Conservation (phyloP, 2,113 vertebrate genomes). For the Ciconia maguari region DNA sequence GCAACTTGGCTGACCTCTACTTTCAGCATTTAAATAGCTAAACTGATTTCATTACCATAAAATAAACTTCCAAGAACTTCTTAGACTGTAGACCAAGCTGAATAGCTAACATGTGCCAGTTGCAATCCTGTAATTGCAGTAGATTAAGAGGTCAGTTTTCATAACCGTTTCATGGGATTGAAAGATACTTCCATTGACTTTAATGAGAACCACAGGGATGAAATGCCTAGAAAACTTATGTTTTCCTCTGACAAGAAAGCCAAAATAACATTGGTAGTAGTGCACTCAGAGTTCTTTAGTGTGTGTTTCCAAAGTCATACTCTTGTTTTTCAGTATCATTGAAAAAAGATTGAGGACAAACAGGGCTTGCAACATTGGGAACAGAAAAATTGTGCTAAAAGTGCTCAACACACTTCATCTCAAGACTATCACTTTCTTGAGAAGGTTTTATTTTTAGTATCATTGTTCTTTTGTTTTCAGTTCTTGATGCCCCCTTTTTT, state of each 20-base stretch:
- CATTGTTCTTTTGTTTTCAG: neutral
- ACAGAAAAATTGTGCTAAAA: neutral
- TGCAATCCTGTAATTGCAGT: neutral
- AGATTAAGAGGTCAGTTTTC: neutral
- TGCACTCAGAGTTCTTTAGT: neutral
- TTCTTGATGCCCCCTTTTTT: neutral
- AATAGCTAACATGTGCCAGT: neutral
- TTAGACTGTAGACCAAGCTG: neutral
- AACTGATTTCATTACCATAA: slow-evolving; percentile 11
- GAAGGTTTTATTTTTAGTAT: neutral
- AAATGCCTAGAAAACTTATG: neutral
- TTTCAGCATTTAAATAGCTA: slow-evolving; percentile 38
- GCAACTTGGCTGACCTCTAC: slow-evolving; percentile 54
- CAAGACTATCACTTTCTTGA: neutral
- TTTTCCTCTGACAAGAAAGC: neutral
- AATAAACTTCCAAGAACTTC: slow-evolving; percentile 52
- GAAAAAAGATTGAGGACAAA: neutral
- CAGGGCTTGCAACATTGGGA: neutral
- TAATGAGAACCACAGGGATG: neutral
- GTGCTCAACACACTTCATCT: neutral
- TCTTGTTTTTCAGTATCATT: neutral
- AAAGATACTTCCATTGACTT: neutral
- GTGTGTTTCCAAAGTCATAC: neutral
- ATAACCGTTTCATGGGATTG: neutral
- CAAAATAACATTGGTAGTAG: neutral